Evolutionary conservation across 2,113 vertebrate species (phyloP), one percentile per base, ranked within the genome.

Genomic region (Nettapus auritus): DNA sequence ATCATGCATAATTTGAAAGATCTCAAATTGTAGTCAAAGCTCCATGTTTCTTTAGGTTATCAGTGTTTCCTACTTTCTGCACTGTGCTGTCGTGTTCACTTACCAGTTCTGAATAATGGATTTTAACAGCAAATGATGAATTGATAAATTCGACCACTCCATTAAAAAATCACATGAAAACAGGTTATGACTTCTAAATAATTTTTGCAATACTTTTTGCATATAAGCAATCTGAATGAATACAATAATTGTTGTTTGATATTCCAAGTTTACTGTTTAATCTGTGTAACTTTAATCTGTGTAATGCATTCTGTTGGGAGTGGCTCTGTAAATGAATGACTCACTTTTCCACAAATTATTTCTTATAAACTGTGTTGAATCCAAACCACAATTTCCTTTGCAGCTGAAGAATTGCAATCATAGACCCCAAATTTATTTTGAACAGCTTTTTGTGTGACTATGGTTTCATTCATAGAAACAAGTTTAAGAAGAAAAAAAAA

Each of bases 341-440:
- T 93, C n/a, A 46, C 36, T 82, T 91, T 70, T 82, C 70, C 67
- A 38, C 36, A 66, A 89, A 73, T 34, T 67, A 20, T 69, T 91
- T n/a, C 63, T 57, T 78, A 66, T 31, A 16, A 73, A 50, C 36
- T 84, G 89, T 36, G 15, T 56, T 89, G 50, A 91, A 75, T 85
- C 14, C 31, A 71, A 90, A 64, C 36, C 42, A 92, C 36, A 91
- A 90, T 86, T 82, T 90, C 28, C 44, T 95, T 88, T 83, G 62
- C 34, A 81, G n/a, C 26, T 74, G 42, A 88, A 86, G 7, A 67
- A 22, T 84, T 91, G 78, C 28, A 86, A 53, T 59, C 66, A 84
- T 46, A 83, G 48, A 50, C 33, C 29, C 31, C 28, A 74, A 79
- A 79, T 85, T 84, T 3, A 66, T 87, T 92, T 87, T 96, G 31